Evolutionary conservation across 2,113 vertebrate species (phyloP).

Genomic region (Equus quagga): DNA sequence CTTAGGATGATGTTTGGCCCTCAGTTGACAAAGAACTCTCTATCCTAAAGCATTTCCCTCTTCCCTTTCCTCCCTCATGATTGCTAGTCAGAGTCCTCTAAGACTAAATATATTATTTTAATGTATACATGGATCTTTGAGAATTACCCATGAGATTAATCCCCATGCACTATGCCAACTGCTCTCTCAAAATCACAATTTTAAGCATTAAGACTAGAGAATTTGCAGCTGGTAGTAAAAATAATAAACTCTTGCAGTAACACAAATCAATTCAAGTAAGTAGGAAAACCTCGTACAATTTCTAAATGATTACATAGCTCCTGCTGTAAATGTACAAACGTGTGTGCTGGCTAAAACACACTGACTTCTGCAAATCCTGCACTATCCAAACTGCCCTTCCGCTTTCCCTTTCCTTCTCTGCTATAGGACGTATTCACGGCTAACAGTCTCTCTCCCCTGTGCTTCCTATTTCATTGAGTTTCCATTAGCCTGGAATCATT

Average conservation of each 20-base stretch:
- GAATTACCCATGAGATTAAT: neutral
- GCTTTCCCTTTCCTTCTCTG: neutral
- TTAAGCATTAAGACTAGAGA: neutral
- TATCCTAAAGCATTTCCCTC: neutral
- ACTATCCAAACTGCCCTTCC: neutral
- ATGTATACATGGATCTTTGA: neutral
- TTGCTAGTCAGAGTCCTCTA: neutral
- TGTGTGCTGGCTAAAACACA: neutral
- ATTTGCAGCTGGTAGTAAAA: constrained; percentile 15
- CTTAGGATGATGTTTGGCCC: neutral
- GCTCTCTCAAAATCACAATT: neutral
- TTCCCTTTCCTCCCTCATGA: neutral
- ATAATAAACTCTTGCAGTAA: neutral
- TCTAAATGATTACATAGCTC: neutral
- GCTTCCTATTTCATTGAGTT: neutral
- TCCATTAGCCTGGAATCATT: neutral
- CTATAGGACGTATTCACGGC: no score
- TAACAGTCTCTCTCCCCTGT: neutral
- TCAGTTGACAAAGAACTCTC: neutral
- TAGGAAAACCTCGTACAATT: neutral
- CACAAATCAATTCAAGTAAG: neutral
- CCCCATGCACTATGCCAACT: neutral
- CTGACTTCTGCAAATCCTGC: neutral
- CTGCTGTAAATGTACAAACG: neutral
- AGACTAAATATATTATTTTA: neutral